Percentiles rank a stretch among this genome's conserved stretches.
Evolutionary conservation across 2,113 vertebrate genomes (phyloP).

Genomic region (Manacus vitellinus): DNA sequence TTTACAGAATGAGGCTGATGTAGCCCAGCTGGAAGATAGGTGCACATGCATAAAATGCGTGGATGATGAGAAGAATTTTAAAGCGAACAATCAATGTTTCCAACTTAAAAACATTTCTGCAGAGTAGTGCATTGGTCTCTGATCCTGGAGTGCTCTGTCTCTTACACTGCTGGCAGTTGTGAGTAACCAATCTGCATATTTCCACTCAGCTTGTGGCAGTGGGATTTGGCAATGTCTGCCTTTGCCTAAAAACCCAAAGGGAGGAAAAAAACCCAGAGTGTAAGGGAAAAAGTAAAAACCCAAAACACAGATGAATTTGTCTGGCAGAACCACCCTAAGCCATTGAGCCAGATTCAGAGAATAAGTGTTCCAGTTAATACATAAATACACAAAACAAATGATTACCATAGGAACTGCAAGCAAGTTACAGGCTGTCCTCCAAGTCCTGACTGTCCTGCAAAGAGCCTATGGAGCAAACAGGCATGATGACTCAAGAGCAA

Average conservation of each 20-base stretch:
- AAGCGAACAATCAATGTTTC: neutral
- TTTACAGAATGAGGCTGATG: neutral
- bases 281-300: neutral
- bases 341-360: neutral
- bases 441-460: neutral
- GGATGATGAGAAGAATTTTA: slow-evolving; percentile 10
- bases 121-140: neutral
- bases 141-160: neutral
- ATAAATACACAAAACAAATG: neutral
- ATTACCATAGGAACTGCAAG: neutral
- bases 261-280: neutral
- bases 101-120: slow-evolving; percentile 8
- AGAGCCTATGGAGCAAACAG: neutral
- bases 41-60: neutral
- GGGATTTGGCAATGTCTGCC: neutral
- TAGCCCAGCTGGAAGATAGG: neutral
- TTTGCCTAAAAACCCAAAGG: neutral
- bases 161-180: neutral
- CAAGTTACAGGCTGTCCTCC: neutral
- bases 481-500: accelerated
- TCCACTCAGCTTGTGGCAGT: neutral
- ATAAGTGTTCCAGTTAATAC: neutral
- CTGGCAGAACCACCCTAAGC: neutral
- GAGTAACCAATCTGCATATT: neutral
- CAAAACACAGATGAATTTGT: neutral